Conservation (phyloP, 2,888 invertebrate genomes). For the Tetragnatha montana region DNA sequence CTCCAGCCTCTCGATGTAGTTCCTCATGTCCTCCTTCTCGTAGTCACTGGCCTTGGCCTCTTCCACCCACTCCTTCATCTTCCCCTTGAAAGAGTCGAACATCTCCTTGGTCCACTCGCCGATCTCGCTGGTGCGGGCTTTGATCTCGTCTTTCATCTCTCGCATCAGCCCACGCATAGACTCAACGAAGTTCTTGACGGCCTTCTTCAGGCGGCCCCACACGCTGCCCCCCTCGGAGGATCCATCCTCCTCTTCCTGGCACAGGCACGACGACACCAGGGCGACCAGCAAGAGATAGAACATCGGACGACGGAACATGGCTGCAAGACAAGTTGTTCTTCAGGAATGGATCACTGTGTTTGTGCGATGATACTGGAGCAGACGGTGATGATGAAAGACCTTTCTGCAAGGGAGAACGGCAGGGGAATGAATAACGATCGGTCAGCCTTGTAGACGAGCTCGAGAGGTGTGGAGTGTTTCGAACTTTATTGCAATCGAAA, state of each 20-base stretch:
- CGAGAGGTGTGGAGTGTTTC: too few species aligned
- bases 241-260: not conserved
- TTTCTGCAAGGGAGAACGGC: too few species aligned
- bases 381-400: too few species aligned
- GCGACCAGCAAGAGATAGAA: not conserved
- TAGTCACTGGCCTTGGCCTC: not conserved
- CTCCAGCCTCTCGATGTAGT: conserved; percentile 37
- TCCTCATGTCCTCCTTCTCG: conserved; percentile 47
- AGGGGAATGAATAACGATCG: too few species aligned
- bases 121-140: conserved; percentile 25
- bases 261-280: not conserved
- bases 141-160: conserved; percentile 28
- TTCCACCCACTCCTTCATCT: conserved; percentile 49
- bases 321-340: too few species aligned
- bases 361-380: too few species aligned
- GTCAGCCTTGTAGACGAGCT: too few species aligned
- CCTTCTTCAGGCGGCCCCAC: not conserved
- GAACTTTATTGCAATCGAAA: too few species aligned
- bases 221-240: not conserved
- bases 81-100: conserved; percentile 32
- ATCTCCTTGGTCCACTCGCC: conserved; percentile 32
- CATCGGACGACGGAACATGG: not conserved
- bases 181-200: not conserved
- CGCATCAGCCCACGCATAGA: not conserved
- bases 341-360: too few species aligned